These are phyloP conservation scores for Cataglyphis albicans DNA, from an alignment of 2,888 invertebrate species.

Conservation along the genomic window DNA sequence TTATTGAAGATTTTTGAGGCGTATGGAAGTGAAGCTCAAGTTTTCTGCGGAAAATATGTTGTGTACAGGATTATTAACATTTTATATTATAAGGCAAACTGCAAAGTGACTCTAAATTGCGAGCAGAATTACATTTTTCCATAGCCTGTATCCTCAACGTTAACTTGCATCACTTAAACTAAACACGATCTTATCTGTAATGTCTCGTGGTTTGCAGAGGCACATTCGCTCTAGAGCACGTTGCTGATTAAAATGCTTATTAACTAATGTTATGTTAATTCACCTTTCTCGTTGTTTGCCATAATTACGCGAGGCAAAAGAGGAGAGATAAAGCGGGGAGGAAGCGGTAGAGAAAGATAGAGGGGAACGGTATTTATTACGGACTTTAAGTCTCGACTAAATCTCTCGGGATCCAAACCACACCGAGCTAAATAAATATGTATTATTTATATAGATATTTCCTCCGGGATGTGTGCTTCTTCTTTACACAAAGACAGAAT, in stretches of 20 bases:
- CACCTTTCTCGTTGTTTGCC: constrained; percentile 36
- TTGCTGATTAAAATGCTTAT: constrained; percentile 52
- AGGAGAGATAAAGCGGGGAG: constrained; percentile 22
- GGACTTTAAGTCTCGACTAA: constrained; percentile 29
- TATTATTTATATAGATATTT: constrained; percentile 17
- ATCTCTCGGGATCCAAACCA: constrained; percentile 13
- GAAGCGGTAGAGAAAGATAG: background rate
- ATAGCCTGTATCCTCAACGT: background rate
- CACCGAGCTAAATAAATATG: constrained; percentile 12
- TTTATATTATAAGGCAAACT: background rate
- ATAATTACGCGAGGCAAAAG: constrained; percentile 8
- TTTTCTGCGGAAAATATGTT: background rate
- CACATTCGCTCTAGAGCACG: constrained; percentile 1
- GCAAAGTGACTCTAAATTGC: background rate
- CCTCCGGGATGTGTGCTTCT: background rate
- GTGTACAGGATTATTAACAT: background rate
- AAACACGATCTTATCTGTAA: background rate
- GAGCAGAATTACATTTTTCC: constrained; percentile 14
- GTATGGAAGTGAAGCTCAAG: background rate
- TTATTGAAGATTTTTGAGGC: background rate
- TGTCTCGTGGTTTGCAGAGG: constrained; percentile 13
- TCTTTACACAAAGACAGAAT: background rate
- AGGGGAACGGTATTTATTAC: constrained; percentile 39
- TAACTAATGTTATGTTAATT: constrained; percentile 48
- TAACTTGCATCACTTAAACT: constrained; percentile 19